Base-by-base conservation (phyloP, 2,888 invertebrate species). In the Heliconius erato region DNA sequence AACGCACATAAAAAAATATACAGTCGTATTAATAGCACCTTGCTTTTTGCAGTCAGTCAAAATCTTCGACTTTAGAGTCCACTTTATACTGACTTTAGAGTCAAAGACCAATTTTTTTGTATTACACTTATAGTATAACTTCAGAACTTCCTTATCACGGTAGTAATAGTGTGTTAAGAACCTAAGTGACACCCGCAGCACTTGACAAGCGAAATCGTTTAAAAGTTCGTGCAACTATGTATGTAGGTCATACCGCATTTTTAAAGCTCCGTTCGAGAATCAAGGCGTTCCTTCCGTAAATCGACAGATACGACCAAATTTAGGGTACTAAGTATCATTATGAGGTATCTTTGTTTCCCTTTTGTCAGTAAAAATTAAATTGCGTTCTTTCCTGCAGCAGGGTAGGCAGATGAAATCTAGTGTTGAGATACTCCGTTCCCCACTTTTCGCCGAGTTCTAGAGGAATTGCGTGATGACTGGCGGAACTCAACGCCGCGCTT, bases 151-250 rank as follows among this genome's bases (percentile, higher is more conserved):
- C 74, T 23, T 78, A 78, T 67, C 78, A 67, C 9, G 67, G 67
- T 28, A 44, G 44, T 78, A 78, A 68, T 78, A 78, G 67, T 78
- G 78, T 78, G 67, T 44, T 49, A 78, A 67, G 78, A 78, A 78
- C 78, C 68, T 68, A 78, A 78, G 68, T 78, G 78, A 78, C 78
- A 78, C 68, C 67, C 67, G 78, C 78, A 78, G 78, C 68, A 78
- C 78, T 78, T 49, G 78, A 78, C 78, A 68, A 78, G 78, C 65
- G 78, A 78, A 78, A 78, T 78, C 78, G 78, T 78, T 78, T 78
- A 78, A 78, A 78, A 78, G 67, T 78, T 78, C 78, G 65, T 32
- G 28, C 28, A 78, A 68, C 67, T 78, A 35, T 9, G 35, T 35
- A 35, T 35, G 35, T 35, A 78, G 78, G 78, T 78, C 78, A 78